Conservation (phyloP, 35 echinoderm and acorn worm genomes). For the Heliocidaris tuberculata region DNA sequence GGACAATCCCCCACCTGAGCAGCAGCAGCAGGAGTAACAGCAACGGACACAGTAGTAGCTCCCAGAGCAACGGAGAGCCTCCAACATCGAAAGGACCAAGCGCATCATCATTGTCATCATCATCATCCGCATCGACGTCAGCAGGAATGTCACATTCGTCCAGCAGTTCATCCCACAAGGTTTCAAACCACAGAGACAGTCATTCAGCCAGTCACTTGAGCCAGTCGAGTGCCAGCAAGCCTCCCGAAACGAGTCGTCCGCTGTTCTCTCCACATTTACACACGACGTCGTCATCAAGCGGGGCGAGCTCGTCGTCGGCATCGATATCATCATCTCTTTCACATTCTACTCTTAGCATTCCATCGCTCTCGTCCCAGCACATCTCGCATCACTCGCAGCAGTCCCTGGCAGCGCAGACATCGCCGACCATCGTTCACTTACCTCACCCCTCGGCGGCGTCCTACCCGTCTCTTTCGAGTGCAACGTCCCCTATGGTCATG, state of each 20-base stretch:
- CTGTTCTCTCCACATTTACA: slow-evolving; percentile 21
- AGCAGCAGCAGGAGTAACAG: slow-evolving; percentile 13
- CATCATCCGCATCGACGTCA: slow-evolving; percentile 17
- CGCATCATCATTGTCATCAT: slow-evolving; percentile 41
- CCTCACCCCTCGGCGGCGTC: slow-evolving; percentile 71
- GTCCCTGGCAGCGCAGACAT: slow-evolving; percentile 56
- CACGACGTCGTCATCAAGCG: not conserved
- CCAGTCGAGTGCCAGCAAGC: slow-evolving; percentile 9
- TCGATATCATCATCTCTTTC: slow-evolving; percentile 67
- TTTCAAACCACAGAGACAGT: slow-evolving; percentile 13
- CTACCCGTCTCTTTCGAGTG: slow-evolving; percentile 62
- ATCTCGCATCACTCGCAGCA: slow-evolving; percentile 48
- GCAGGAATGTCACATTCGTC: slow-evolving; percentile 3
- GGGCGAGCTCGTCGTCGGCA: not conserved
- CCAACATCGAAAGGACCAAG: slow-evolving; percentile 28
- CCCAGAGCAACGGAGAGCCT: slow-evolving; percentile 33
- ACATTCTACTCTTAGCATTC: slow-evolving; percentile 50
- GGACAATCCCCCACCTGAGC: slow-evolving; percentile 25
- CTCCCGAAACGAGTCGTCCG: slow-evolving; percentile 9
- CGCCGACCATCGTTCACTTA: slow-evolving; percentile 72
- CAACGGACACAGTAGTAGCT: slow-evolving; percentile 26
- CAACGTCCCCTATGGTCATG: slow-evolving; percentile 68
- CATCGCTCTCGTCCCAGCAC: slow-evolving; percentile 49
- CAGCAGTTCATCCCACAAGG: slow-evolving; percentile 10
- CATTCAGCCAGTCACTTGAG: not conserved